Percentiles rank a stretch among this genome's conserved stretches.
Evolutionary conservation across 2,113 vertebrate species (phyloP).

Genomic region (Dipodomys spectabilis): DNA sequence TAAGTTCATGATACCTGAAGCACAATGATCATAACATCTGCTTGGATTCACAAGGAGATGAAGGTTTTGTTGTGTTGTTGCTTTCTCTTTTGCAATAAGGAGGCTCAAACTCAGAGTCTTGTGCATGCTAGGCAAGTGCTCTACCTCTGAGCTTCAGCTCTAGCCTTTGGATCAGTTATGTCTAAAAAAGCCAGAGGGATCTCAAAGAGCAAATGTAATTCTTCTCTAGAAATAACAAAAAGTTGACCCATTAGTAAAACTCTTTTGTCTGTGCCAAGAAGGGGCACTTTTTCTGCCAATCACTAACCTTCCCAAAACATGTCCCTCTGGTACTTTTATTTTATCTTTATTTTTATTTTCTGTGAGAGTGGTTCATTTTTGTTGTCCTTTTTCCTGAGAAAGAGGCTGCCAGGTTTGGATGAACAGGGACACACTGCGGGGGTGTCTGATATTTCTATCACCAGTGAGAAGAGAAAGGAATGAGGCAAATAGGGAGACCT

Average conservation of each 20-base stretch:
- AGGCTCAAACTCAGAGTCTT: neutral
- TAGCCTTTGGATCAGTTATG: neutral
- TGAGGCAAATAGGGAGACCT: constrained; percentile 50
- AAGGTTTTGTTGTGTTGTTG: neutral
- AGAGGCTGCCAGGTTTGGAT: constrained; percentile 52
- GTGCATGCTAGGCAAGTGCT: neutral
- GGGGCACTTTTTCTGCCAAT: neutral
- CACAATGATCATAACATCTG: neutral
- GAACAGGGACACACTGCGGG: constrained; percentile 49
- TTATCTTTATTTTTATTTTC: constrained; percentile 48
- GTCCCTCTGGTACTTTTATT: constrained; percentile 22
- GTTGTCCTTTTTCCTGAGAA: constrained; percentile 60
- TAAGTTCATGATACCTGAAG: neutral
- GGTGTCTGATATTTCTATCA: constrained; percentile 55
- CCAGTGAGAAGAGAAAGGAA: constrained; percentile 31
- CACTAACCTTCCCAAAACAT: constrained; percentile 18
- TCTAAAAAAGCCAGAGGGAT: neutral
- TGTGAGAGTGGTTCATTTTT: constrained; percentile 48
- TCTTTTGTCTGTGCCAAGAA: neutral
- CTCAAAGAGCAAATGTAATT: neutral
- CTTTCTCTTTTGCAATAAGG: neutral
- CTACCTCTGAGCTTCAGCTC: neutral
- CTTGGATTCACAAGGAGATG: neutral
- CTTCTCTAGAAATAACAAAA: neutral
- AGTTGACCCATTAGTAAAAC: neutral